A percentile compares a stretch with the other conserved stretches of the same genome.
Evolutionary conservation across 2,888 invertebrate species (phyloP).

Genomic region (Tromatobia lineatoria): DNA sequence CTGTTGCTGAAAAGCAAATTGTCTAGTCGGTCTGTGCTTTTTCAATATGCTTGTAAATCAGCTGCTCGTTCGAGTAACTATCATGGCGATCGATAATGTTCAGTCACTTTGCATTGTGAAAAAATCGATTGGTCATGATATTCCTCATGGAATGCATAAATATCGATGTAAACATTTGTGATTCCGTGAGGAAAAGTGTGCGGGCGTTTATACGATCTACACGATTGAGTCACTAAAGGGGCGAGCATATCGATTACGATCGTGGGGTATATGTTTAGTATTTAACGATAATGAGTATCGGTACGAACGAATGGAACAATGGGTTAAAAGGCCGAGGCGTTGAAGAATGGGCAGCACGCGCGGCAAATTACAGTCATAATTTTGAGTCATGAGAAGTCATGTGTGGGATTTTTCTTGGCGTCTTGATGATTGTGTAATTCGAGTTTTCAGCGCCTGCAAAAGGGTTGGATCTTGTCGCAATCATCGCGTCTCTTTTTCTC

Average conservation of each 20-base stretch:
- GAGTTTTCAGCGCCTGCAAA: neutral
- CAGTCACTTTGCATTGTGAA: conserved; percentile 19
- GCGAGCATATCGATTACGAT: conserved; percentile 38
- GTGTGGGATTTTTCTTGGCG: conserved; percentile 65
- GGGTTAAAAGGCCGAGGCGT: conserved; percentile 34
- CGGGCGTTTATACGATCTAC: conserved; percentile 17
- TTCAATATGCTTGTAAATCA: neutral
- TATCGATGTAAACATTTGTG: neutral
- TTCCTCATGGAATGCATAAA: neutral
- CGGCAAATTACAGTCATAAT: conserved; percentile 1
- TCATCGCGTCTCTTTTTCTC: neutral
- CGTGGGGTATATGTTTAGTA: conserved; percentile 26
- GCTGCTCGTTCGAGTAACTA: neutral
- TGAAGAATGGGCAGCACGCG: neutral
- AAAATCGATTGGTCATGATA: conserved; percentile 21
- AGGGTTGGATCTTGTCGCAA: conserved; percentile 19
- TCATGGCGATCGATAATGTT: conserved; percentile 12
- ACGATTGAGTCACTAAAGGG: conserved; percentile 42
- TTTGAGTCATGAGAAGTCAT: conserved; percentile 60
- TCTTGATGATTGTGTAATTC: conserved; percentile 58
- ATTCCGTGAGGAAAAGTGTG: conserved; percentile 24
- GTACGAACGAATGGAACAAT: conserved; percentile 24
- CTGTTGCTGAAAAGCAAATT: neutral
- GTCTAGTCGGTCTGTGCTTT: neutral
- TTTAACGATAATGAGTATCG: conserved; percentile 26